Percentiles rank a stretch among this genome's conserved stretches.
phyloP scores from a whole-genome alignment of 2,113 vertebrate genomes.

The Leptocoma aspasia region DNA sequence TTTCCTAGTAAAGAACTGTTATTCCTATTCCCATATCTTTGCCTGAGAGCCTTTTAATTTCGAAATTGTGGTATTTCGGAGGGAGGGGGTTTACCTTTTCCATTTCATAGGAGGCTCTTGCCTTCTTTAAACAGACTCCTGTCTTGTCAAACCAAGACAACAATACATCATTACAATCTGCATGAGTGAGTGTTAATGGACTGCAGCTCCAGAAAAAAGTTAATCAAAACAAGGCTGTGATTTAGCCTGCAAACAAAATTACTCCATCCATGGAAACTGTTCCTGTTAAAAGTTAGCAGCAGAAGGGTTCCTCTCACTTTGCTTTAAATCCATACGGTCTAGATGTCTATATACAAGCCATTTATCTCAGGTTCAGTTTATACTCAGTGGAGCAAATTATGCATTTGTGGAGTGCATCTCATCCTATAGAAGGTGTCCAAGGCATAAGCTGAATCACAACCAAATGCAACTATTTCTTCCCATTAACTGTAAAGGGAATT shows the following conservation, averaged over 20 bases:
- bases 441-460: not conserved
- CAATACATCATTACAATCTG: slow-evolving; percentile 3
- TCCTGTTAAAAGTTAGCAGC: not conserved
- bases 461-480: not conserved
- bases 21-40: no score
- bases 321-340: not conserved
- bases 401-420: not conserved
- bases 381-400: not conserved
- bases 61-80: no score
- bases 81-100: no score
- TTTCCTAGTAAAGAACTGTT: no score
- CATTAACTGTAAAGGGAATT: not conserved
- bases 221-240: slow-evolving; percentile 25
- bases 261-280: not conserved
- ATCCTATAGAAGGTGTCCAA: not conserved
- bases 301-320: not conserved
- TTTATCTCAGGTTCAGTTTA: not conserved
- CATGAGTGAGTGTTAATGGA: slow-evolving; percentile 16
- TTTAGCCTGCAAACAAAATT: slow-evolving; percentile 6
- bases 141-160: no score
- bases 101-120: no score
- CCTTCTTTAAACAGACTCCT: no score
- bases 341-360: not conserved
- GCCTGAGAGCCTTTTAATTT: no score
- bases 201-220: not conserved